Percentiles rank a stretch among this genome's conserved stretches.
These are phyloP conservation scores for Prosapia bicincta DNA, from an alignment of 2,888 invertebrate species.

Conservation along the genomic window DNA sequence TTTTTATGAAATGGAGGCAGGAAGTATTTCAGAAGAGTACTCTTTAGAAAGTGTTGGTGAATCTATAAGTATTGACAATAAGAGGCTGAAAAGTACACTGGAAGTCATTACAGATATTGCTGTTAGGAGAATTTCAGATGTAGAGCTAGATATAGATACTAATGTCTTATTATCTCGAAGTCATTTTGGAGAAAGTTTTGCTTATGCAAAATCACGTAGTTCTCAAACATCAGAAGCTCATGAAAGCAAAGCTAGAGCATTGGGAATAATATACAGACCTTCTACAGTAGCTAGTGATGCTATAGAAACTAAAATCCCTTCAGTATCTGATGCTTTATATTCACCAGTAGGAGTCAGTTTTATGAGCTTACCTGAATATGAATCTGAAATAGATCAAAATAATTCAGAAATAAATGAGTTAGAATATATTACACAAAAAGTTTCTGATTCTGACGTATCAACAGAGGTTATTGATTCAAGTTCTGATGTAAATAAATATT, in stretches of 20 bases:
- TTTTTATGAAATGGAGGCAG: background rate
- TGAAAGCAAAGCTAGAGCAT: background rate
- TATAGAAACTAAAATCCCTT: background rate
- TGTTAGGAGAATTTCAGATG: background rate
- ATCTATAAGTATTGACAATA: too few relatives aligned
- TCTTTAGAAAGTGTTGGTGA: background rate
- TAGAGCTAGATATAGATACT: background rate
- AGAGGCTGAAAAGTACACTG: background rate
- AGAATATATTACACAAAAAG: conserved; percentile 14
- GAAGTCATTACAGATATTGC: background rate
- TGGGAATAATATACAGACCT: background rate
- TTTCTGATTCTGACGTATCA: background rate
- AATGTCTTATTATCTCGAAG: background rate
- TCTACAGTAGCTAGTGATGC: background rate
- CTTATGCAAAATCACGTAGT: too few relatives aligned
- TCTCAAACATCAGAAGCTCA: background rate
- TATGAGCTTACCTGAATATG: background rate
- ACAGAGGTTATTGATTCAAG: background rate
- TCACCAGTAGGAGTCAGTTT: background rate
- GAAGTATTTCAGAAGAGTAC: background rate
- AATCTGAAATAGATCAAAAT: background rate
- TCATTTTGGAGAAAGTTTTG: background rate
- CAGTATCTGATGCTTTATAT: background rate
- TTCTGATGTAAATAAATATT: too few relatives aligned
- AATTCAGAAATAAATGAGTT: conserved; percentile 4